Base-by-base conservation (phyloP, 2,113 vertebrate genomes). In the Myrmecobius fasciatus region DNA sequence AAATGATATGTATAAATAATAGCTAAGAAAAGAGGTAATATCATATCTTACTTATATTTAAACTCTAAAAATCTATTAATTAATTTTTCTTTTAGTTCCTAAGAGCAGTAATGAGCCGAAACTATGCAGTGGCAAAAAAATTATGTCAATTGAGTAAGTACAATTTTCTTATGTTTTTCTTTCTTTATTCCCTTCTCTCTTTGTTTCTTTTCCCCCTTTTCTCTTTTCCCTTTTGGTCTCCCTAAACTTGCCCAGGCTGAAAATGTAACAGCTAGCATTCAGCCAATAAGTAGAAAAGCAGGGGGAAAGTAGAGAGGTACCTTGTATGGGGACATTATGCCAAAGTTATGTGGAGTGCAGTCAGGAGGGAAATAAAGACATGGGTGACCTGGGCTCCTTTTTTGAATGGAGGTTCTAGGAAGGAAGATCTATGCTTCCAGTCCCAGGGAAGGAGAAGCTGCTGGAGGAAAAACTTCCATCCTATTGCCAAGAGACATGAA, bases 91-190 rank as follows among this genome's bases (percentile, higher is more conserved):
- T 98, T 96, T 95, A 99, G 99, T 99, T 99, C 96, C 98, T 99
- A 93, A 97, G 97, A 97, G 99, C 99, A 95, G 96, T 99, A 98
- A 99, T 98, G 98, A 96, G 96, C 51, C 97, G 91, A 93, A 98
- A 99, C 92, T 99, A 98, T 75, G 95, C 49, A 92, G 96, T 98
- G 94, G 98, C 99, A 89, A 98, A 98, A 94, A 99, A 98, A 93
- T 98, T 99, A 94, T 99, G 99, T 98, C 98, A 99, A 95, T 99
- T 98, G 98, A 99, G 99, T 99, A 98, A 94, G 99, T 98, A 94
- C 46, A 94, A 91, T 91, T 48, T 14, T 89, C 96, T 96, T 91
- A 36, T 60, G 48, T 26, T 75, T 92, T 93, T 88, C 53, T 3
- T 51, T 17, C 46, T 48, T 48, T 48, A 12, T 89, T 49, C 20